phyloP scores from a whole-genome alignment of 2,888 invertebrate genomes.

The Villa cingulata region DNA sequence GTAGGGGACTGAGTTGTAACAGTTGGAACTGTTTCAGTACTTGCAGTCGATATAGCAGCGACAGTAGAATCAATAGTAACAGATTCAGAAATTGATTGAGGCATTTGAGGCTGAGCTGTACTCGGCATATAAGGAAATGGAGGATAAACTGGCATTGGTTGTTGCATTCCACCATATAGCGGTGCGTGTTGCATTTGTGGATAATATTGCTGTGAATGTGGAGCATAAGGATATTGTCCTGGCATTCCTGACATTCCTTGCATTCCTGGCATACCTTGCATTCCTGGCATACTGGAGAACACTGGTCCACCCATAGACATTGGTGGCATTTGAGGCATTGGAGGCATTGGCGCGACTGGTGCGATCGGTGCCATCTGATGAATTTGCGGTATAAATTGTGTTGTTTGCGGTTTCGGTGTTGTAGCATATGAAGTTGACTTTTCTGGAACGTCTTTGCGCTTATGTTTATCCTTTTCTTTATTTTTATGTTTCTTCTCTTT shows the following conservation, averaged over 20 bases:
- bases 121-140: not conserved
- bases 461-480: not conserved
- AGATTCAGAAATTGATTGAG: no score
- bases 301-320: no score
- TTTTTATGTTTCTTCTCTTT: no score
- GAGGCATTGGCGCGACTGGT: not conserved
- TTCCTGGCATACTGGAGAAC: no score
- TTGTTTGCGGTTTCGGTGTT: no score
- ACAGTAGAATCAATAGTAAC: no score
- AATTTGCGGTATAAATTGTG: no score
- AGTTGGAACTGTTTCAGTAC: not conserved
- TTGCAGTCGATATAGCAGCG: not conserved
- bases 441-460: not conserved
- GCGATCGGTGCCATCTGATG: no score
- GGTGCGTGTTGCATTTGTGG: not conserved
- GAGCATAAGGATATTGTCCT: not conserved
- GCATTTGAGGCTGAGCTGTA: not conserved
- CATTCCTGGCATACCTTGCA: no score
- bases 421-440: not conserved
- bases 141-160: not conserved
- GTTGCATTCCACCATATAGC: no score
- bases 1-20: not conserved
- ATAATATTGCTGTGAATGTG: not conserved
- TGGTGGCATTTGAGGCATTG: no score
- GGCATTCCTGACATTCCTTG: no score